A percentile compares a stretch with the other conserved stretches of the same genome.
These are phyloP conservation scores for Medauroidea extradentata DNA, from an alignment of 1,140 invertebrate genomes.

Conservation along the genomic window DNA sequence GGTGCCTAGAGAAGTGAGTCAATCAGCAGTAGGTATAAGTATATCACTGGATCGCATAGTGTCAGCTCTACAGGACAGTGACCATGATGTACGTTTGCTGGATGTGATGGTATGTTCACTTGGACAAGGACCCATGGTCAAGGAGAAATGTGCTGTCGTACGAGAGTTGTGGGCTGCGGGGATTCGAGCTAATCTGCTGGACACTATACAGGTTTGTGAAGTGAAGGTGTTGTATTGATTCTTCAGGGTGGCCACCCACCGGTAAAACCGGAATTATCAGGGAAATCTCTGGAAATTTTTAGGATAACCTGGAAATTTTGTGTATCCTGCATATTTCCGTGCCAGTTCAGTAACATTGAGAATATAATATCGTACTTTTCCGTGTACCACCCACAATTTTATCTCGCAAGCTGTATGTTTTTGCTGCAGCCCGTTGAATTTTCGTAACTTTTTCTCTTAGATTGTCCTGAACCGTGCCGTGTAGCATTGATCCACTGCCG, in stretches of 20 bases:
- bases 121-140: slow-evolving; percentile 49
- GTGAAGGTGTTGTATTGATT: neutral
- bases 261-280: no score
- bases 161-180: slow-evolving; percentile 55
- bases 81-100: slow-evolving; percentile 41
- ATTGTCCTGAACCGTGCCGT: neutral
- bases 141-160: slow-evolving; percentile 58
- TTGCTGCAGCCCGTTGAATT: neutral
- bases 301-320: neutral
- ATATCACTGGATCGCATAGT: slow-evolving; percentile 68
- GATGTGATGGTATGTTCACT: slow-evolving; percentile 65
- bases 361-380: no score
- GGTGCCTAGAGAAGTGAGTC: slow-evolving; percentile 42
- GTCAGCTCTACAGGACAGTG: slow-evolving; percentile 48
- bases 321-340: no score
- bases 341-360: no score
- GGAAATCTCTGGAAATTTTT: no score
- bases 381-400: no score
- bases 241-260: no score
- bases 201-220: slow-evolving; percentile 44
- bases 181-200: slow-evolving; percentile 48
- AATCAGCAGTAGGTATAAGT: slow-evolving; percentile 67
- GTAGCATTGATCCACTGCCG: neutral
- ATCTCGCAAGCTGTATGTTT: neutral
- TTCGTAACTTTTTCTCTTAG: neutral